phyloP scores from a whole-genome alignment of 2,888 invertebrate genomes.

The Boloria euphrosyne region DNA sequence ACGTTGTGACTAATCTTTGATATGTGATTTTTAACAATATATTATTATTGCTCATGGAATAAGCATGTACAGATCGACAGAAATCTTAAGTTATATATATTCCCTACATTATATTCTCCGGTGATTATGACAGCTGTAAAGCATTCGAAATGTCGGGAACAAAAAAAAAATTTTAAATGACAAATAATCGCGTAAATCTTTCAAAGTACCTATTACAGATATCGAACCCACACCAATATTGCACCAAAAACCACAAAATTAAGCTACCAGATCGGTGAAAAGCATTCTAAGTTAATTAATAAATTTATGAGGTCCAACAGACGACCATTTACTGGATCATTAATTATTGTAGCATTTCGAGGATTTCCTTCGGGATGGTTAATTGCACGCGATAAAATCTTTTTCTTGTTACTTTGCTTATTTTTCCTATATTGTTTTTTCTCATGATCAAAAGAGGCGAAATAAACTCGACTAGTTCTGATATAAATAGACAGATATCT shows the following conservation, averaged over 20 bases:
- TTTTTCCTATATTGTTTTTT: conserved; percentile 7
- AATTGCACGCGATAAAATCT: conserved; percentile 37
- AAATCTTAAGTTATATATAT: too few relatives aligned
- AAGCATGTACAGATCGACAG: too few relatives aligned
- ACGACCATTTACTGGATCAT: conserved; percentile 42
- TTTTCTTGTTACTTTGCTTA: conserved; percentile 28
- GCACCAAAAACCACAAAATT: neutral
- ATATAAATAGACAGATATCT: too few relatives aligned
- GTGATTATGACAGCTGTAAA: too few relatives aligned
- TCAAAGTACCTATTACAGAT: too few relatives aligned
- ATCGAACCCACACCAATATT: neutral
- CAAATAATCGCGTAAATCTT: too few relatives aligned
- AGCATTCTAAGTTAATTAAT: conserved; percentile 38
- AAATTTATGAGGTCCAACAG: conserved; percentile 44
- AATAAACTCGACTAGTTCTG: neutral
- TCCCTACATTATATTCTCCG: too few relatives aligned
- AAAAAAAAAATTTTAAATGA: too few relatives aligned
- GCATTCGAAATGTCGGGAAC: too few relatives aligned
- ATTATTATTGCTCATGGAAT: too few relatives aligned
- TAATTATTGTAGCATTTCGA: conserved; percentile 46
- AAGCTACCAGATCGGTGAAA: conserved; percentile 7
- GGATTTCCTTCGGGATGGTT: conserved; percentile 37
- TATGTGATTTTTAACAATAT: too few relatives aligned
- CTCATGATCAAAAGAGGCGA: neutral
- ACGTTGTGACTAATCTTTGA: too few relatives aligned